phyloP scores from a whole-genome alignment of 2,797 vertebrate genomes.

The Oreochromis grahami region DNA sequence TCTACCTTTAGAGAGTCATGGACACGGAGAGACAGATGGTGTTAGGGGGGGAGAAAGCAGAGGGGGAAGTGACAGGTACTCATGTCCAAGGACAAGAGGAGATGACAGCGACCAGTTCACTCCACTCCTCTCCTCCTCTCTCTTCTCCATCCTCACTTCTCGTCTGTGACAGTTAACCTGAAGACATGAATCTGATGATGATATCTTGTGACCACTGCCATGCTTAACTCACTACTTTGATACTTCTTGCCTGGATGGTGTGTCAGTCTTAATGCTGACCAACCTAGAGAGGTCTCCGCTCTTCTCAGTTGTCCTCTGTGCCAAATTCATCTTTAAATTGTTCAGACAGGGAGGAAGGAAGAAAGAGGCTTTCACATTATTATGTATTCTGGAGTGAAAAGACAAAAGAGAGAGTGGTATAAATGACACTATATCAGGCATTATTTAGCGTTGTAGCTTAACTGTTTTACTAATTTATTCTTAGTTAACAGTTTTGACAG shows the following conservation, averaged over 20 bases:
- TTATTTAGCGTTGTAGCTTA: background rate
- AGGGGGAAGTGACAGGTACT: constrained; percentile 71
- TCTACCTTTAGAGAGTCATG: constrained; percentile 28
- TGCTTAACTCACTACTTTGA: constrained; percentile 67
- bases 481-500: background rate
- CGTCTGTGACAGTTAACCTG: constrained; percentile 71
- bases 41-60: constrained; percentile 21
- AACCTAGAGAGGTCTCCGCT: constrained; percentile 31
- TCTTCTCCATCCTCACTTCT: constrained; percentile 39
- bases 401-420: background rate
- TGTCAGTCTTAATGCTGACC: constrained; percentile 57
- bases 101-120: constrained; percentile 65
- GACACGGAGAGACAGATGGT: constrained; percentile 40
- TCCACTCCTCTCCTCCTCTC: constrained; percentile 54
- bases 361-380: background rate
- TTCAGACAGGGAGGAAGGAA: constrained; percentile 9
- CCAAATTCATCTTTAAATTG: constrained; percentile 10
- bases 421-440: background rate
- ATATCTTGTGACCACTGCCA: constrained; percentile 74
- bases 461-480: background rate
- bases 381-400: background rate
- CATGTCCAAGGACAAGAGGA: constrained; percentile 56
- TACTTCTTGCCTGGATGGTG: constrained; percentile 53
- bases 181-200: constrained; percentile 74
- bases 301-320: constrained; percentile 1